A percentile compares a stretch with the other conserved stretches of the same genome.
phyloP scores from a whole-genome alignment of 2,797 vertebrate species.

The Sebastolobus altivelis region DNA sequence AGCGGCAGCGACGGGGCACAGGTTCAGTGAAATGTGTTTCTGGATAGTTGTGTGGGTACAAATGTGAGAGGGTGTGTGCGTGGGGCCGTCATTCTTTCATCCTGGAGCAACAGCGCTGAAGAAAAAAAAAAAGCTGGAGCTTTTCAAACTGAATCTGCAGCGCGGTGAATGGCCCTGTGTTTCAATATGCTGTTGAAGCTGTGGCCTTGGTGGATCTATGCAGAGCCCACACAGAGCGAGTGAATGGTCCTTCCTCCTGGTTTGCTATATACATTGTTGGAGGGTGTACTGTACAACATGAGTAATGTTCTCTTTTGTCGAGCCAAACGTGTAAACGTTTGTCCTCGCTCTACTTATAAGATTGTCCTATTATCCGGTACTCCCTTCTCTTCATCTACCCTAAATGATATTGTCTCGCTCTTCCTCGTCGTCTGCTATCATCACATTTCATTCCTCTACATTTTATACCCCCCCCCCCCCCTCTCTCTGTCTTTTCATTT shows the following conservation, averaged over 20 bases:
- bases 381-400: constrained; percentile 21
- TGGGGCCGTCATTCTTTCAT: constrained; percentile 25
- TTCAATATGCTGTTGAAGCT: constrained; percentile 50
- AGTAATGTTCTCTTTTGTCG: constrained; percentile 49
- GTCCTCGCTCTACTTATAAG: constrained; percentile 30
- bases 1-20: neutral
- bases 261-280: constrained; percentile 42
- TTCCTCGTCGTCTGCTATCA: constrained; percentile 12
- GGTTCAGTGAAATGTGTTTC: constrained; percentile 13
- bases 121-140: constrained; percentile 10
- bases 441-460: constrained; percentile 39
- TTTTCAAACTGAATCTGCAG: constrained; percentile 46
- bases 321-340: constrained; percentile 42
- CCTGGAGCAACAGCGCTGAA: constrained; percentile 19
- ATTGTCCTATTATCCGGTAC: constrained; percentile 17
- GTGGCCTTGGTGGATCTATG: constrained; percentile 65
- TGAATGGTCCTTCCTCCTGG: constrained; percentile 46
- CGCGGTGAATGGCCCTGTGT: constrained; percentile 30
- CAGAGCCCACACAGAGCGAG: constrained; percentile 58
- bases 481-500: constrained; percentile 48
- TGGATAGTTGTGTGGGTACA: constrained; percentile 15
- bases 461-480: constrained; percentile 16
- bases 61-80: constrained; percentile 1
- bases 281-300: constrained; percentile 23
- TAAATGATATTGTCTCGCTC: constrained; percentile 8